These are phyloP conservation scores for Gibbula magus DNA, from an alignment of 2,888 invertebrate species.

Conservation along the genomic window DNA sequence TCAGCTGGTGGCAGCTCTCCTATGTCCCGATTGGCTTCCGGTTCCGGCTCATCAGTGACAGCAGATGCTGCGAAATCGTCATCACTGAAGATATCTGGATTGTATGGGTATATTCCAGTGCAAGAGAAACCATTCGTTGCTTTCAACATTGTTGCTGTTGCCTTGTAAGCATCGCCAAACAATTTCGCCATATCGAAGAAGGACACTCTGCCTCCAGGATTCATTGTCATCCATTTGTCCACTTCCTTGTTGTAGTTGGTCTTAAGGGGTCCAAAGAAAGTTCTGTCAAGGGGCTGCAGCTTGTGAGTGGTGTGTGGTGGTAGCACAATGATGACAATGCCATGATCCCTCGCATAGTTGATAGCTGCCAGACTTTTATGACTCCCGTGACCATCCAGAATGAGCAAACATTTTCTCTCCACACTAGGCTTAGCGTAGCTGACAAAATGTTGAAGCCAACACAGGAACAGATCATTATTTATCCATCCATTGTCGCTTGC, in stretches of 20 bases:
- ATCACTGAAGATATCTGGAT: not conserved
- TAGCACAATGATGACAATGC: conserved; percentile 65
- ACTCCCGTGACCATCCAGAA: conserved; percentile 69
- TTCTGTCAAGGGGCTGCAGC: conserved; percentile 50
- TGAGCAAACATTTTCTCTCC: conserved; percentile 45
- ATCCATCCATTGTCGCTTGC: conserved; percentile 64
- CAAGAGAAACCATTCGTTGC: not conserved
- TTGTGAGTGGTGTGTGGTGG: conserved; percentile 70
- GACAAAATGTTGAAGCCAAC: conserved; percentile 72
- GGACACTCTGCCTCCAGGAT: not conserved
- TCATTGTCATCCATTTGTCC: not conserved
- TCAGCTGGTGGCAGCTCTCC: not conserved
- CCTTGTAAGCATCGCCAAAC: not conserved
- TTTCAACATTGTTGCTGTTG: not conserved
- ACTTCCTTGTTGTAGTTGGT: not conserved
- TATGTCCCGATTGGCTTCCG: not conserved
- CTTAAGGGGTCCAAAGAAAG: conserved; percentile 45
- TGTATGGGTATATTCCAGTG: not conserved
- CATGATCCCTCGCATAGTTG: conserved; percentile 60
- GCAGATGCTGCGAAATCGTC: not conserved
- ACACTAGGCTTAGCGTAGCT: conserved; percentile 2
- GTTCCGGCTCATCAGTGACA: not conserved
- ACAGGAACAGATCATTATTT: conserved; percentile 39
- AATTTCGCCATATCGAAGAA: not conserved
- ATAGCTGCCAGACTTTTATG: conserved; percentile 58